Evolutionary conservation across 1,140 invertebrate species (phyloP).

Genomic region (Myzus persicae): DNA sequence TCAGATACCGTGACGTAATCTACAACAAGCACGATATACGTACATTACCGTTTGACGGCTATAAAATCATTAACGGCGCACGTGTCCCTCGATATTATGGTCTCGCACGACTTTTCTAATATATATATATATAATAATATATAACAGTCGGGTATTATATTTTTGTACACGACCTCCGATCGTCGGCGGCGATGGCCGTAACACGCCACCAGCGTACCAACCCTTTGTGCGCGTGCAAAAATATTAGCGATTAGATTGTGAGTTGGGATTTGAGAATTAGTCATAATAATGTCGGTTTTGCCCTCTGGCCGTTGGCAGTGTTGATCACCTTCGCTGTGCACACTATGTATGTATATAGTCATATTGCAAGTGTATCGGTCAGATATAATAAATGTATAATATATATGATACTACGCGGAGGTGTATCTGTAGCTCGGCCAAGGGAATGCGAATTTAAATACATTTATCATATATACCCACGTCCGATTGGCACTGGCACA

Average conservation of each 20-base stretch:
- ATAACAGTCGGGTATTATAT: background rate
- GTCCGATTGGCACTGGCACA: background rate
- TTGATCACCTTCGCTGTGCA: background rate
- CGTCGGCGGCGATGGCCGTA: background rate
- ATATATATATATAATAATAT: background rate
- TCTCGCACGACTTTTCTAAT: background rate
- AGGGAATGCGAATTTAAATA: slow-evolving; percentile 6
- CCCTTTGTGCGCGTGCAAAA: background rate
- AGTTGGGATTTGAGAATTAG: background rate
- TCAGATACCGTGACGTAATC: background rate
- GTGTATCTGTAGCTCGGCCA: background rate
- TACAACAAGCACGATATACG: background rate
- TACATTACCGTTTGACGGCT: slow-evolving; percentile 6
- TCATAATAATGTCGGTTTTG: background rate
- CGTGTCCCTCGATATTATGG: background rate
- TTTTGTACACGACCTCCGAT: background rate
- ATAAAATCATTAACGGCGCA: background rate
- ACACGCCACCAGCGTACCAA: background rate
- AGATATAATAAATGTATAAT: background rate
- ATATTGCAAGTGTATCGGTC: background rate
- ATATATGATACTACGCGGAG: background rate
- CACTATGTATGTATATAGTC: background rate
- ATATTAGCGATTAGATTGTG: background rate
- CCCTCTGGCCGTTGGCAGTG: background rate
- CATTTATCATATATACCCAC: background rate